These are phyloP conservation scores for Ectemnius lituratus DNA, from an alignment of 2,888 invertebrate genomes.

Conservation along the genomic window DNA sequence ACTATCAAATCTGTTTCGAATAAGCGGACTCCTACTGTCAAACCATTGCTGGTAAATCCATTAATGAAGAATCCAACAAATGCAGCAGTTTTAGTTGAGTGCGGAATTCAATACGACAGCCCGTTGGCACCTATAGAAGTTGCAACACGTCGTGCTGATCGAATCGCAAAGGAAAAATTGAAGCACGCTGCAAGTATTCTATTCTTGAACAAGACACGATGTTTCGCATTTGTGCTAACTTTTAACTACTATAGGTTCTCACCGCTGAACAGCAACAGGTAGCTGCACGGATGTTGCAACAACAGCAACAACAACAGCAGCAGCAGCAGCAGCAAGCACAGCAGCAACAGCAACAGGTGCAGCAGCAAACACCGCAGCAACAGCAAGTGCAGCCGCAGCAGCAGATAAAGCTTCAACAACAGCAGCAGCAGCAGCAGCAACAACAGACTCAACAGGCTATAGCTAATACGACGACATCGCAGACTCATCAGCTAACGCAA, in stretches of 20 bases:
- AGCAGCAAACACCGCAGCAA: slow-evolving; percentile 55
- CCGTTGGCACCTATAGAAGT: slow-evolving; percentile 91
- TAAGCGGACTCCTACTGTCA: slow-evolving; percentile 87
- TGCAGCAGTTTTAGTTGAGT: slow-evolving; percentile 89
- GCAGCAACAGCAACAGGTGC: slow-evolving; percentile 64
- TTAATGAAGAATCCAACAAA: slow-evolving; percentile 90
- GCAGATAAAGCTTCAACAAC: slow-evolving; percentile 43
- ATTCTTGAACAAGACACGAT: not conserved
- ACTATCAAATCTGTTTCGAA: slow-evolving; percentile 87
- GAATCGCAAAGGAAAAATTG: slow-evolving; percentile 90
- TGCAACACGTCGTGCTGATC: slow-evolving; percentile 88
- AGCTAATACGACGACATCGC: slow-evolving; percentile 58
- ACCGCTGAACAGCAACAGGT: slow-evolving; percentile 67
- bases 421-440: slow-evolving; percentile 63
- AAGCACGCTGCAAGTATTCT: slow-evolving; percentile 76
- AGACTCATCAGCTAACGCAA: slow-evolving; percentile 68
- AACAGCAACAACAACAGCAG: slow-evolving; percentile 63
- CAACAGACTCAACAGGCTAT: slow-evolving; percentile 54
- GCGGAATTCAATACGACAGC: slow-evolving; percentile 90
- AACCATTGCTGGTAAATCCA: slow-evolving; percentile 87
- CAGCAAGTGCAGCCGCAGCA: slow-evolving; percentile 41
- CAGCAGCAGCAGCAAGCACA: slow-evolving; percentile 71
- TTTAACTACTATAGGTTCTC: slow-evolving; percentile 61
- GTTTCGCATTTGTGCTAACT: not conserved
- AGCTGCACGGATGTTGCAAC: slow-evolving; percentile 61